Evolutionary conservation across 2,888 invertebrate genomes (phyloP), one percentile per base, ranked within the genome.

Genomic region (Blastobasis adustella): DNA sequence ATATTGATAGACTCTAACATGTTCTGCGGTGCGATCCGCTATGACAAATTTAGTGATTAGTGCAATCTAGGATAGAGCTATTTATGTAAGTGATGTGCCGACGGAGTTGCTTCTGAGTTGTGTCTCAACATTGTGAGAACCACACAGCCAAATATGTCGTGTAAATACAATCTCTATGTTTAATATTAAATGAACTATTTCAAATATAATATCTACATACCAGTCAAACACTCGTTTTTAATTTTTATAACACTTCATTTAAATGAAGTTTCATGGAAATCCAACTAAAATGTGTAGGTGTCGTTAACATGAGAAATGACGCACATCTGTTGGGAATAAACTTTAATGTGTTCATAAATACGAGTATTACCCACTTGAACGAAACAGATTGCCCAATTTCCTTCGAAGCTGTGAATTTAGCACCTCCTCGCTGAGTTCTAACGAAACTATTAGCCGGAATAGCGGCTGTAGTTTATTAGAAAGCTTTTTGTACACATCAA

Each of bases 41-140:
- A 71, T 82, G 81, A 83, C 84, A 85, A 82, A 82, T 75, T 81
- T 87, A 85, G 86, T 83, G 83, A 81, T 76, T 85, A 88, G 87
- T 88, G 88, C 85, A 87, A 88, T 88, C 72, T 82, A 79, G 71
- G 63, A 68, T 68, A 77, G 63, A 82, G 66, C 71, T 76, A 80
- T 79, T 79, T 82, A 82, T 78, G 62, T 82, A 82, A 82, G 78
- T 72, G 76, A 64, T 73, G 72, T 71, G 77, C 77, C 71, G 69
- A 63, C 70, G 71, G 67, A 69, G 67, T 66, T 63, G 72, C 71
- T 62, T 70, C 63, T 57, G 62, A 69, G 70, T 65, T 69, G 62
- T 67, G 67, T 70, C 69, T 69, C 61, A 62, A 60, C 60, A 57
- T 62, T 69, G 59, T 70, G 67, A 70, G 72, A 74, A 79, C 78